A percentile compares a stretch with the other conserved stretches of the same genome.
Evolutionary conservation across 1,140 invertebrate species (phyloP).

Genomic region (Camponotus vicinus): DNA sequence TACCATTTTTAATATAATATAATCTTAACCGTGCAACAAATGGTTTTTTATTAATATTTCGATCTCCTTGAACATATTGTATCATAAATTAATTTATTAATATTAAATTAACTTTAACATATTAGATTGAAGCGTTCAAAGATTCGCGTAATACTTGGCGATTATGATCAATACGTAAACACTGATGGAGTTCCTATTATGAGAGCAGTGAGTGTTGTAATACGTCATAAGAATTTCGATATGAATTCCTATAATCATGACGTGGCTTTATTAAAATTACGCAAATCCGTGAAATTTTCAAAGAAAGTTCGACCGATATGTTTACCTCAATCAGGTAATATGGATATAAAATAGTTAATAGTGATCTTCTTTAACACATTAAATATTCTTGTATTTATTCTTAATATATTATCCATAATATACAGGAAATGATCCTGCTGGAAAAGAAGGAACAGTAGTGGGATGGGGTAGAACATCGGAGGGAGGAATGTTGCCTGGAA

Average conservation of each 20-base stretch:
- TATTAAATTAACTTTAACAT: background rate
- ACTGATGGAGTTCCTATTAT: conserved; percentile 92
- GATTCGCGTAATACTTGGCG: conserved; percentile 92
- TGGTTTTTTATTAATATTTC: background rate
- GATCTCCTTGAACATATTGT: background rate
- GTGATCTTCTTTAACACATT: background rate
- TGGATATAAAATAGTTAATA: conserved; percentile 46
- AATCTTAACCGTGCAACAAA: background rate
- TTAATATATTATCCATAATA: background rate
- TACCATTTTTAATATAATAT: background rate
- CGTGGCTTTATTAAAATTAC: conserved; percentile 92
- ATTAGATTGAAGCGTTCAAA: conserved; percentile 91
- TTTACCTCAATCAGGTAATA: conserved; percentile 89
- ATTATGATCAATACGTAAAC: conserved; percentile 93
- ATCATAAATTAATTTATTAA: too few relatives aligned
- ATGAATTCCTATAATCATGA: conserved; percentile 95
- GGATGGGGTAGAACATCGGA: conserved; percentile 94
- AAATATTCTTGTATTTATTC: background rate
- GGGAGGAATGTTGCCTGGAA: conserved; percentile 92
- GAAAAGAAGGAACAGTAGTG: conserved; percentile 91
- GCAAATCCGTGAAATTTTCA: conserved; percentile 92
- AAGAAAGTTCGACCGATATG: conserved; percentile 94
- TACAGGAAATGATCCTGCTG: conserved; percentile 90
- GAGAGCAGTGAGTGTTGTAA: conserved; percentile 91
- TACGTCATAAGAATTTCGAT: conserved; percentile 93